Evolutionary conservation across 1,140 invertebrate species (phyloP), one percentile per base, ranked within the genome.

Genomic region (Callitettix versicolor): DNA sequence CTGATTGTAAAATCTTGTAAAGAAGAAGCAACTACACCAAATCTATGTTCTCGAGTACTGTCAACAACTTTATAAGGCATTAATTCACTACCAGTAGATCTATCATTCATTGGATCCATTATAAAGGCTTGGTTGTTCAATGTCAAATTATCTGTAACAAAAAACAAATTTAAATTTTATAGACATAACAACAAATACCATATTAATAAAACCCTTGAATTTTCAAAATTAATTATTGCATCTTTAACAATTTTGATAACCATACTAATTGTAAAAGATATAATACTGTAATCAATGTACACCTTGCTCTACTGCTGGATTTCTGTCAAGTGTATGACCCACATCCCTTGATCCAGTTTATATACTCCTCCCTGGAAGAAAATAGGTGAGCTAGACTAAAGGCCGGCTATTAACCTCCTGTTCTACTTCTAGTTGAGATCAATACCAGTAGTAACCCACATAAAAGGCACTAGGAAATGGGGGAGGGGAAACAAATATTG

Each of bases 1-100:
- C 82, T 83, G 48, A 73, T 71, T 40, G 83, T 79, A 62, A 88
- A 73, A 63, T 89, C 85, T 67, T 85, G 79, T 7, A 91, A 69
- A 18, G 84, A 84, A 9, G 75, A 72, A 33, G 86, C 86, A 48
- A 86, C 85, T 55, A 89, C 77, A 58, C 86, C 86, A 72, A 88
- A 88, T 64, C 82, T 79, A 67, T 81, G 80, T 65, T 88, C 84
- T 59, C 87, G 77, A 44, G 77, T 79, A 54, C 81, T 72, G 71
- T 89, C 84, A 9, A 79, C 76, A 43, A 82, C 77, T 71, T 81
- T 81, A 62, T 79, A 82, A 41, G 79, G 79, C 47, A 60, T 48
- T 26, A 52, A 22, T 53, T 58, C 52, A 46, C 44, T 53, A 36
- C 36, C 43, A 24, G 18, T 22, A 20, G 26, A 46, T 6, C 14